Evolutionary conservation across 2,888 invertebrate species (phyloP), one percentile per base, ranked within the genome.

Genomic region (Alsophila aescularia): DNA sequence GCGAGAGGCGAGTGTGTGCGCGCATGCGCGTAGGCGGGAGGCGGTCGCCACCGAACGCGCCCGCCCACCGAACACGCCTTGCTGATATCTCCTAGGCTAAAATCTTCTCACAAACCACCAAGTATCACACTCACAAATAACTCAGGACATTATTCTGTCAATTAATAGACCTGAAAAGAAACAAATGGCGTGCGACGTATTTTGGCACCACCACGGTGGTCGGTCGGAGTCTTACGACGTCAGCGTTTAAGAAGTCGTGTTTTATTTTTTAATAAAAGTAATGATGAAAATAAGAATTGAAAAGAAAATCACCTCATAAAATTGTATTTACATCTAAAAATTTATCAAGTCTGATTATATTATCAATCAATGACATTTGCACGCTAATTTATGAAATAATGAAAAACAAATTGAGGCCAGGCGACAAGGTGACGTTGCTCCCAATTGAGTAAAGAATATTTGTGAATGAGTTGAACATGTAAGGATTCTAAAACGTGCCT

Each of bases 11-110:
- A 72, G 62, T 49, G 34, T n/a, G 12, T 13, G 27, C 76, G 87
- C 90, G 91, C 90, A 83, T 81, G 87, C 85, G 89, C 87, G 88
- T 81, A 86, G 92, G 87, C 91, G 90, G 92, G 88, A 91, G 92
- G 92, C 87, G 89, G 82, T 85, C 89, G 91, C 92, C 92, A 79
- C 67, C 73, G 76, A 77, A 79, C 74, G 69, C 52, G 84, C 86
- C 91, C 88, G 89, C 87, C 90, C 83, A 75, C 81, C 41, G 36
- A 36, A 69, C 76, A 81, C 83, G 80, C 79, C 82, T 77, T 69
- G 68, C 61, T 70, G 61, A 64, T 61, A 67, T 66, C 65, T 60
- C 66, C 62, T 51, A 45, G 50, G 6, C 40, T 40, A 49, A 44
- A 65, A 66, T 56, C 42, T 58, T 49, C 47, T 61, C 49, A 52